A percentile compares a stretch with the other conserved stretches of the same genome.
These are phyloP conservation scores for Amblyjoppa fuscipennis DNA, from an alignment of 2,888 invertebrate species.

Conservation along the genomic window DNA sequence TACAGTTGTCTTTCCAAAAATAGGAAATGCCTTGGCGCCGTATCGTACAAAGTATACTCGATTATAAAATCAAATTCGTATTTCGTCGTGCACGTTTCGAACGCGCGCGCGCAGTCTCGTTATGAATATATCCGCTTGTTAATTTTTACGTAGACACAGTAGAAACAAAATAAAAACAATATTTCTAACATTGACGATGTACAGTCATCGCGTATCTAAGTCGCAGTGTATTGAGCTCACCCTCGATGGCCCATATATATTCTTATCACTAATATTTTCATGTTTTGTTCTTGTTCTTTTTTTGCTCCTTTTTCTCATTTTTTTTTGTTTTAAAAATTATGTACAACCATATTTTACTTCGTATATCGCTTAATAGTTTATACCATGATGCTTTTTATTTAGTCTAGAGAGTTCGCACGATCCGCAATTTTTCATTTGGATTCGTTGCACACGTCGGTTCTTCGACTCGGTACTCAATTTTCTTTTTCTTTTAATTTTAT, in stretches of 20 bases:
- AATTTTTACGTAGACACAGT: slow-evolving; percentile 25
- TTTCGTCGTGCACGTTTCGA: slow-evolving; percentile 39
- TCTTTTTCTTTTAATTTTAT: slow-evolving; percentile 26
- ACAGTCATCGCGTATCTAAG: slow-evolving; percentile 49
- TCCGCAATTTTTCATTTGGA: slow-evolving; percentile 52
- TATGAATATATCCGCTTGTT: slow-evolving; percentile 10
- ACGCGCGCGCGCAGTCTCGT: slow-evolving; percentile 24
- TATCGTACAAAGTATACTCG: slow-evolving; percentile 34
- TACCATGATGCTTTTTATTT: slow-evolving; percentile 49
- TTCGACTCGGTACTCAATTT: slow-evolving; percentile 20
- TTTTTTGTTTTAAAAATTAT: slow-evolving; percentile 61
- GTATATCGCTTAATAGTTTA: slow-evolving; percentile 53
- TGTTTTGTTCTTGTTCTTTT: slow-evolving; percentile 29
- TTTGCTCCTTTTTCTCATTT: slow-evolving; percentile 27
- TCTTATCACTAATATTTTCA: slow-evolving; percentile 55
- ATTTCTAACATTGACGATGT: slow-evolving; percentile 59
- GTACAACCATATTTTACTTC: slow-evolving; percentile 55
- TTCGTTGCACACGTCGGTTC: slow-evolving; percentile 43
- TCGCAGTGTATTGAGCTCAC: slow-evolving; percentile 49
- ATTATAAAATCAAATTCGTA: slow-evolving; percentile 18
- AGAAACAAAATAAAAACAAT: slow-evolving; percentile 52
- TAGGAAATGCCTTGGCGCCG: slow-evolving; percentile 14
- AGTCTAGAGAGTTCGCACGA: slow-evolving; percentile 52
- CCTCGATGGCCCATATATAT: slow-evolving; percentile 53
- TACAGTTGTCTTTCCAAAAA: slow-evolving; percentile 36